Base-by-base conservation (phyloP, 2,797 vertebrate species). In the Vultur gryphus region DNA sequence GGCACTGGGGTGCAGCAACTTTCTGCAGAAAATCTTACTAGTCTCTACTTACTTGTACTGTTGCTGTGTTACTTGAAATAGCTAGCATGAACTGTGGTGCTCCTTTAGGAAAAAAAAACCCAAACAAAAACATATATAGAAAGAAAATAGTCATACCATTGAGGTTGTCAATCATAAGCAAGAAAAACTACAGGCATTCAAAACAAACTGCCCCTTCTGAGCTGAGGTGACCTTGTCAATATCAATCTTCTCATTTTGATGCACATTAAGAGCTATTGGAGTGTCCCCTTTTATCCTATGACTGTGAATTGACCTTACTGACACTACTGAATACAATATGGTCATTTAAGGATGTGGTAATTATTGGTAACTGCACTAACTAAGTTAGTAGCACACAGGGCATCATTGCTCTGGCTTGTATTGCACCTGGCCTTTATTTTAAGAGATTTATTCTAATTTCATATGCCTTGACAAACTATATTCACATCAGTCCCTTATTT, bases 201-300 rank as follows among this genome's bases (percentile, higher is more conserved):
- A 95, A 96, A 87, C 52, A 96, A 95, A 92, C 80, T 93, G 95
- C 78, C 89, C 94, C 65, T 94, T 90, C 0, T 0, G 92, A 96
- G 75, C 81, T 7, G 57, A 95, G 95, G 95, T 96, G 92, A 94
- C 86, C 73, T 87, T 84, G 87, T 84, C 95, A 97, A 84, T 89
- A 97, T 97, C 89, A 95, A 93, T 96, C 92, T 94, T 96, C 95
- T 94, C 72, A 78, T 97, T 86, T 62, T 90, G 79, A 87, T 94
- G 72, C 48, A 79, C 65, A 96, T 90, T 90, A 96, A 80, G 85
- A 91, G 76, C 87, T 89, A 91, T n/a, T 95, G 93, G 87, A 95
- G 76, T 70, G 89, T 91, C 80, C 84, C 61, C 79, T 95, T 92
- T 93, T 92, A 94, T 96, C 86, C 95, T 89, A 4, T 82, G 91